Percentiles rank a stretch among this genome's conserved stretches.
Evolutionary conservation across 2,797 vertebrate species (phyloP).

Genomic region (Podargus strigoides): DNA sequence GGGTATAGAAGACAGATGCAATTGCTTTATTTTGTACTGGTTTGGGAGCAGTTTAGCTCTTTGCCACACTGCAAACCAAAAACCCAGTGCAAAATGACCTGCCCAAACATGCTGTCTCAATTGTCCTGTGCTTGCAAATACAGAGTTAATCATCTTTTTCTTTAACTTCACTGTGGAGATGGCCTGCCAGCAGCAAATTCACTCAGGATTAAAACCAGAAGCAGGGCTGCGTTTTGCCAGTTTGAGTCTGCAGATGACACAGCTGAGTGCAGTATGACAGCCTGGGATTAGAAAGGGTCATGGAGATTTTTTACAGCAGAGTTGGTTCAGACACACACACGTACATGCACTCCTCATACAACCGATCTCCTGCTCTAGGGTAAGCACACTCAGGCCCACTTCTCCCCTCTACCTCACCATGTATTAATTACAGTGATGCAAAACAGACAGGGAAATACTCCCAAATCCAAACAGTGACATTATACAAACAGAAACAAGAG

Average conservation of each 20-base stretch:
- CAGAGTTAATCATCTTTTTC: not conserved
- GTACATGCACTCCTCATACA: accelerated
- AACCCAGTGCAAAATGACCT: not conserved
- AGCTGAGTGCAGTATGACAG: not conserved
- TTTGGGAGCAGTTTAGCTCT: not conserved
- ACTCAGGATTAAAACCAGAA: not conserved
- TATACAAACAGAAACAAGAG: not conserved
- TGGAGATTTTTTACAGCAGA: not conserved
- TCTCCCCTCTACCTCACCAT: not conserved
- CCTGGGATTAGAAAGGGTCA: not conserved
- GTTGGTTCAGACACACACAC: not conserved
- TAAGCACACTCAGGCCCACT: not conserved
- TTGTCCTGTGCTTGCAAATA: not conserved
- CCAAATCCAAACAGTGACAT: not conserved
- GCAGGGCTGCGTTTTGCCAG: not conserved
- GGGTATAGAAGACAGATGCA: not conserved
- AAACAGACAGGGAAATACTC: not conserved
- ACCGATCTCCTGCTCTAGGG: not conserved
- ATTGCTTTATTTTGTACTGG: not conserved
- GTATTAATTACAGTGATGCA: not conserved
- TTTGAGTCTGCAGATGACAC: not conserved
- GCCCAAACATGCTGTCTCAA: not conserved
- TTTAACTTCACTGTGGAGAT: not conserved
- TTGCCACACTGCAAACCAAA: not conserved
- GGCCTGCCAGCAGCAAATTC: not conserved